Evolutionary conservation across 2,113 vertebrate genomes (phyloP).

Genomic region (Labeo rohita): DNA sequence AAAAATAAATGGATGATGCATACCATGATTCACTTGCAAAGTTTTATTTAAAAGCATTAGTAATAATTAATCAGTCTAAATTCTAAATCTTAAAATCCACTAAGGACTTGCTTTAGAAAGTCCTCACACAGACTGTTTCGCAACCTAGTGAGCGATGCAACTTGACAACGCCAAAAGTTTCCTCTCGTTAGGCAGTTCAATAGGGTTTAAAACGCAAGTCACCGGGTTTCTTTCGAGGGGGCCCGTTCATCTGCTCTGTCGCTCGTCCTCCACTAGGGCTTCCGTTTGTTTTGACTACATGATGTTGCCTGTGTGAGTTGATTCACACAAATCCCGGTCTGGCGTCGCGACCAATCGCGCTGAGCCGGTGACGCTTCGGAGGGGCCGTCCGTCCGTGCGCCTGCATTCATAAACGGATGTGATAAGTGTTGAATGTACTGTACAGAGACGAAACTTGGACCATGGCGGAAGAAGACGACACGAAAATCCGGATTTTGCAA

Average conservation of each 20-base stretch:
- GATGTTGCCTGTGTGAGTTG: conserved; percentile 42
- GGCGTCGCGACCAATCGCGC: conserved; percentile 39
- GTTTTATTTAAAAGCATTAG: background rate
- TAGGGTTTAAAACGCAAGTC: background rate
- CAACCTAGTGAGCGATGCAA: background rate
- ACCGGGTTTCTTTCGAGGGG: background rate
- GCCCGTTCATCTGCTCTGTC: conserved; percentile 11
- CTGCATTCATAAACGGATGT: conserved; percentile 79
- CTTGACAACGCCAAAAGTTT: background rate
- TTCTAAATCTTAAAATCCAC: background rate
- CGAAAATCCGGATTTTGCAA: conserved; percentile 82
- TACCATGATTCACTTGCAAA: background rate
- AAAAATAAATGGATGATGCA: background rate
- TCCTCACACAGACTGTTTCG: background rate
- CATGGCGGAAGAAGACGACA: conserved; percentile 84
- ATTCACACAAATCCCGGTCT: conserved; percentile 57
- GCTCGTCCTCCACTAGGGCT: conserved; percentile 36
- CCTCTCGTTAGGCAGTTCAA: background rate
- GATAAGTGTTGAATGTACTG: conserved; percentile 74
- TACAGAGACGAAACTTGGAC: conserved; percentile 71
- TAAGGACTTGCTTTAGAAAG: too few relatives aligned
- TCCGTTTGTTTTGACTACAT: conserved; percentile 53
- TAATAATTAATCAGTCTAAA: too few relatives aligned
- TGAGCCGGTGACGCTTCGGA: conserved; percentile 66
- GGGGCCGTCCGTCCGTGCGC: conserved; percentile 69